Evolutionary conservation across 2,113 vertebrate species (phyloP), one percentile per base, ranked within the genome.

Genomic region (Lynx canadensis): DNA sequence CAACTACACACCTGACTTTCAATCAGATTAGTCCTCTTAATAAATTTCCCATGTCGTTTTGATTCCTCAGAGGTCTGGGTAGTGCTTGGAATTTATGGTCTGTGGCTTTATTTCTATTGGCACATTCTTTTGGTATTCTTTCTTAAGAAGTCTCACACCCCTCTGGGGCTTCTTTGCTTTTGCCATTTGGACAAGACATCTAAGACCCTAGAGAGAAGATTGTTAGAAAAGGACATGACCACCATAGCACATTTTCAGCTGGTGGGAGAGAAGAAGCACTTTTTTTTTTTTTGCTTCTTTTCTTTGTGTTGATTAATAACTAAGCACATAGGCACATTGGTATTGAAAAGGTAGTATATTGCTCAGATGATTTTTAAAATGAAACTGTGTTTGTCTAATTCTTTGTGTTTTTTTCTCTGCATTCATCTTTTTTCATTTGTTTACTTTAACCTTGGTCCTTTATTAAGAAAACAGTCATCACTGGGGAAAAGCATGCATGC

Each of bases 401-500:
- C 36, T 91, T 91, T 91, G 9, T 84, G 50, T 71, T 81, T 57
- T 69, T 63, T 10, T 86, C 8, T 92, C 52, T 41, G 0, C 36
- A 3, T 71, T 63, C 13, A 36, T 41, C 18, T 76, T 83, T 90
- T 92, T 57, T 10, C 36, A 93, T 95, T 89, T 91, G 33, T 96
- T 97, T 94, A 60, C n/a, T 85, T 93, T 97, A 95, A 97, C 71
- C 76, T 97, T 90, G 71, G 79, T 78, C 36, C 45, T 96, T 96
- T 95, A 76, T 95, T 94, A 96, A 94, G 84, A 96, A 95, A 82
- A 94, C 57, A 69, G 0, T 82, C 69, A 91, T 80, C 76, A 55
- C 48, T 27, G 50, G 65, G 76, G 45, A 90, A 95, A 81, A 88
- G 76, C 82, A 36, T 63, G 33, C 29, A 68, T 78, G 33, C 16